Conservation (phyloP, 2,113 vertebrate genomes). For the Lonchura striata region DNA sequence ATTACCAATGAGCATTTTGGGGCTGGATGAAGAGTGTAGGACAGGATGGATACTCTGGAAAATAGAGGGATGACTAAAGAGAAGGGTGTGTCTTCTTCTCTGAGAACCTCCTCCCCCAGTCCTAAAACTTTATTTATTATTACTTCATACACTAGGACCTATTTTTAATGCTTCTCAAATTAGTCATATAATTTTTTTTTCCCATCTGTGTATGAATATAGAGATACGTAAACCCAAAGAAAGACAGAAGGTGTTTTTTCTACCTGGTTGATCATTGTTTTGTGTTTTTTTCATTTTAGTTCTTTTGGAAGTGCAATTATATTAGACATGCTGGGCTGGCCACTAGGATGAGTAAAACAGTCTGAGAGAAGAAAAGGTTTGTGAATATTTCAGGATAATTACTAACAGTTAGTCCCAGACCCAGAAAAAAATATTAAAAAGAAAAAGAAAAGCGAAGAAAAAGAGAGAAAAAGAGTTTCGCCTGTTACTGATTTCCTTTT, state of each 20-base stretch:
- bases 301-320: not conserved
- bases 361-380: slow-evolving; percentile 11
- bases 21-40: not conserved
- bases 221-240: fast-evolving
- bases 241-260: not conserved
- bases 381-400: slow-evolving; percentile 47
- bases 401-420: slow-evolving; percentile 13
- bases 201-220: fast-evolving
- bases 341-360: not conserved
- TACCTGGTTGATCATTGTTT: not conserved
- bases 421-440: not conserved
- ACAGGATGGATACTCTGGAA: not conserved
- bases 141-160: not conserved
- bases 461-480: slow-evolving; percentile 13
- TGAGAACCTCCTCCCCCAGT: not conserved
- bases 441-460: not conserved
- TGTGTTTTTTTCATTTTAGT: not conserved
- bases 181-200: not conserved
- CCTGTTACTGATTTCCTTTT: slow-evolving; percentile 64
- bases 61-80: not conserved
- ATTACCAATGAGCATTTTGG: not conserved
- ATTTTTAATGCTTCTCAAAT: not conserved
- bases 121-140: not conserved
- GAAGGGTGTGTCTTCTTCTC: not conserved
- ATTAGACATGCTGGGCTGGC: not conserved